A percentile compares a stretch with the other conserved stretches of the same genome.
Conservation (phyloP, 2,888 invertebrate species). For the Sceliomorpha sp. region DNA sequence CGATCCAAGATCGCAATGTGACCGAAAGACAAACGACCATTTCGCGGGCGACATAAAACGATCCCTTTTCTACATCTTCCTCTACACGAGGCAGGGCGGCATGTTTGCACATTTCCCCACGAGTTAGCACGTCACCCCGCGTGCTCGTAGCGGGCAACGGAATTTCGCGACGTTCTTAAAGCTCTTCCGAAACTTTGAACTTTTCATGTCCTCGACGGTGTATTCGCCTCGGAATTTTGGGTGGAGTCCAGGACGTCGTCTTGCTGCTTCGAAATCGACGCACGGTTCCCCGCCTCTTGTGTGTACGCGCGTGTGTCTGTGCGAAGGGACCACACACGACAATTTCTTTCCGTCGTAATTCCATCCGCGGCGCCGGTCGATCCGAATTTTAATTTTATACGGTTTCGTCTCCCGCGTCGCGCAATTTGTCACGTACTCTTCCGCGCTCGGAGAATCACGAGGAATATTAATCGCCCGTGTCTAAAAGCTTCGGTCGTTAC, state of each 20-base stretch:
- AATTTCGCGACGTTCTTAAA: constrained; percentile 50
- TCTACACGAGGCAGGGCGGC: constrained; percentile 33
- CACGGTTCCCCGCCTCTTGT: constrained; percentile 42
- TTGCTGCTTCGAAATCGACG: constrained; percentile 62
- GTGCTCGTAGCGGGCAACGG: too few relatives aligned
- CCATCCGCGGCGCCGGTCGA: constrained; percentile 42
- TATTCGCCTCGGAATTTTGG: constrained; percentile 51
- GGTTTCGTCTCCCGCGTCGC: constrained; percentile 47
- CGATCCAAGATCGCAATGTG: constrained; percentile 42
- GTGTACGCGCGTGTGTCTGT: too few relatives aligned
- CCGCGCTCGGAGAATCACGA: constrained; percentile 20
- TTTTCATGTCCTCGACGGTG: constrained; percentile 72
- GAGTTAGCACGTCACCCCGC: too few relatives aligned
- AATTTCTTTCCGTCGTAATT: constrained; percentile 46
- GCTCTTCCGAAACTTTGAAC: constrained; percentile 73
- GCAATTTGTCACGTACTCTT: constrained; percentile 51
- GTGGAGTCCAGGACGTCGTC: constrained; percentile 59
- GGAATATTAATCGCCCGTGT: constrained; percentile 40
- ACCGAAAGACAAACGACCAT: constrained; percentile 52
- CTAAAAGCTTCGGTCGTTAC: constrained; percentile 11
- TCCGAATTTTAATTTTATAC: constrained; percentile 57
- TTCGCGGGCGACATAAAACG: constrained; percentile 53
- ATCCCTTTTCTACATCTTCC: constrained; percentile 43
- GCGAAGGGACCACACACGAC: constrained; percentile 53
- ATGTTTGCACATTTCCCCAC: constrained; percentile 41